phyloP scores from a whole-genome alignment of 1,140 invertebrate genomes.

The Samia ricini region DNA sequence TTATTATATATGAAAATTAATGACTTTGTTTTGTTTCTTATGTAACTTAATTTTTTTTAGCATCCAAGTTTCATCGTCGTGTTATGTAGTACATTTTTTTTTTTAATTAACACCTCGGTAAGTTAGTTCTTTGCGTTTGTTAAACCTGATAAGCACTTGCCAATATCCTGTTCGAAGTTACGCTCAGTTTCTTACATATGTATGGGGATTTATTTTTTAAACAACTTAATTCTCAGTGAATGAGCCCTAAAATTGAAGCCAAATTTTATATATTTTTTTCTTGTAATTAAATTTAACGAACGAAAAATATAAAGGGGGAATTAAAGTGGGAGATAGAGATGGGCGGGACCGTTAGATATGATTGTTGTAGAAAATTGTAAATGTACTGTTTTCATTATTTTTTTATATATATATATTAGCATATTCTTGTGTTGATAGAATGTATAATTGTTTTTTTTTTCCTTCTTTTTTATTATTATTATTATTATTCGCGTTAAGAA shows the following conservation, averaged over 20 bases:
- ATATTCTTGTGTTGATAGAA: slow-evolving; percentile 71
- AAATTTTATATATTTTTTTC: slow-evolving; percentile 51
- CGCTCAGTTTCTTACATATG: neutral
- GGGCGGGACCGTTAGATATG: too few relatives aligned
- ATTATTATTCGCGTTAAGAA: slow-evolving; percentile 68
- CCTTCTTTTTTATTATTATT: slow-evolving; percentile 14
- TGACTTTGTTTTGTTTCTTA: slow-evolving; percentile 51
- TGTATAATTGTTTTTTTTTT: slow-evolving; percentile 75
- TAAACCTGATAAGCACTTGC: neutral
- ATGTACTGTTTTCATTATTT: slow-evolving; percentile 51
- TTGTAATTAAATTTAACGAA: slow-evolving; percentile 36
- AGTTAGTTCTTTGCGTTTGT: neutral
- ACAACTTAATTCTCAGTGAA: slow-evolving; percentile 8
- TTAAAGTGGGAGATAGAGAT: slow-evolving; percentile 28
- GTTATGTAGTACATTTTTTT: neutral
- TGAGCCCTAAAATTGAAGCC: slow-evolving; percentile 59
- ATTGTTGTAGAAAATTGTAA: slow-evolving; percentile 59
- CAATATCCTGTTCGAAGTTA: slow-evolving; percentile 1
- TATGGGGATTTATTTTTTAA: neutral
- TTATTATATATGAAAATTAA: slow-evolving; percentile 48
- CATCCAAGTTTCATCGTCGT: neutral
- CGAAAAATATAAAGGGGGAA: slow-evolving; percentile 44
- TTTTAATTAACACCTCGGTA: neutral
- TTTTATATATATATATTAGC: slow-evolving; percentile 36
- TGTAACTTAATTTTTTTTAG: slow-evolving; percentile 18